A percentile compares a stretch with the other conserved stretches of the same genome.
Conservation (phyloP, 2,797 vertebrate species). For the Poecilia velifera region DNA sequence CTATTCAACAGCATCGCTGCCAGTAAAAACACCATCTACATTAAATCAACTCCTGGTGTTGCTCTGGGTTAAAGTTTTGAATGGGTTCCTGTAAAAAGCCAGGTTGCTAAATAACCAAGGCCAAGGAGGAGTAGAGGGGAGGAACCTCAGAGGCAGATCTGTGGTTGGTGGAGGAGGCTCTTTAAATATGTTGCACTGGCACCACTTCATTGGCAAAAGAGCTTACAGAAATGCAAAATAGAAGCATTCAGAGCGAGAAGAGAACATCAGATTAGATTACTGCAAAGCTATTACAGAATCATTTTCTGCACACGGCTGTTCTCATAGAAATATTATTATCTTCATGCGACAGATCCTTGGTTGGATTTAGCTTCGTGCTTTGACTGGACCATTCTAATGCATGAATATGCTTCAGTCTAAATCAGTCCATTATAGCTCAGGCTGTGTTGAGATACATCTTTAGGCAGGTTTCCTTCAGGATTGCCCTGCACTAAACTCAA, state of each 20-base stretch:
- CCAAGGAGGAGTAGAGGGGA: slow-evolving; percentile 8
- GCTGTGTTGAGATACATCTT: neutral
- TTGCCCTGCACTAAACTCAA: neutral
- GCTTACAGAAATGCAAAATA: neutral
- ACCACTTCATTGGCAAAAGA: slow-evolving; percentile 16
- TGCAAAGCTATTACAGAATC: neutral
- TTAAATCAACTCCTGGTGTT: slow-evolving; percentile 71
- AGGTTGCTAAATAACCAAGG: slow-evolving; percentile 51
- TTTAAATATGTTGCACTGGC: slow-evolving; percentile 29
- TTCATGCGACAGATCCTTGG: neutral
- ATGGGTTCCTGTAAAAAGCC: slow-evolving; percentile 43
- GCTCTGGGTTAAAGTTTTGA: slow-evolving; percentile 70
- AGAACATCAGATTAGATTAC: slow-evolving; percentile 7
- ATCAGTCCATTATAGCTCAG: neutral
- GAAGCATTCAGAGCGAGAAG: neutral
- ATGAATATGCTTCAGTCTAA: neutral
- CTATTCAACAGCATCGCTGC: slow-evolving; percentile 43
- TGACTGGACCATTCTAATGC: neutral
- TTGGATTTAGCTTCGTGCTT: neutral
- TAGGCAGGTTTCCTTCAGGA: neutral
- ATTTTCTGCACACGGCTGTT: neutral
- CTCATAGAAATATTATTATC: slow-evolving; percentile 3
- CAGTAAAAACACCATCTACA: slow-evolving; percentile 34
- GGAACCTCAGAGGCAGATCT: slow-evolving; percentile 34
- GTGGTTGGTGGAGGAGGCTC: slow-evolving; percentile 17